Base-by-base conservation (phyloP, 2,888 invertebrate species). In the Actias luna region DNA sequence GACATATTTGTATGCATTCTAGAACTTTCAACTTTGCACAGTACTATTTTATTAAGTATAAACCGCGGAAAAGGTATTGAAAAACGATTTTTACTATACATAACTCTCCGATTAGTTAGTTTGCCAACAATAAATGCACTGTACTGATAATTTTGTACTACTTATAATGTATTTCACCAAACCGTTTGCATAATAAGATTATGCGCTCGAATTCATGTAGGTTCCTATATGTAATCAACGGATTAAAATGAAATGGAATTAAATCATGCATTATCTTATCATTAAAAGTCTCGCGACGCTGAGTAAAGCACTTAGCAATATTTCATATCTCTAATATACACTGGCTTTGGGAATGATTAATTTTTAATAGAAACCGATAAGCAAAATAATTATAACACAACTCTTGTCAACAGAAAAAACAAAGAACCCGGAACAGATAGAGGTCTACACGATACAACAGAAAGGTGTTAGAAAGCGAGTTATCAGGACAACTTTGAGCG, bases 401-500 rank as follows among this genome's bases (percentile, higher is more conserved):
- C 67, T 33, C 67, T 58, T 82, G 69, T 79, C 83, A 78, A 75
- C 91, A 95, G 95, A 95, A 91, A 95, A 95, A 92, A 95, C 95
- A 90, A 95, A 95, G 89, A 94, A 95, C 92, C 94, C 95, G 82
- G 94, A 95, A 85, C 94, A 95, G 89, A 93, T 95, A 89, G 94
- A 94, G 75, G 94, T 95, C 79, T 95, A 94, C 92, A 94, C 95
- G 69, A 93, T 95, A 64, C 91, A 91, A 80, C 92, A 93, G 79
- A 93, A 92, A 84, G 94, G 93, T 82, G 93, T 92, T 64, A 83
- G 94, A 69, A 93, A 94, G 85, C 94, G 94, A 82, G 93, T 95
- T 71, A 86, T 93, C 69, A 93, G 92, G 84, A 93, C 94, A 72
- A 93, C 94, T 68, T 84, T 96, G 79, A 88, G 93, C 79, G 94